A percentile compares a stretch with the other conserved stretches of the same genome.
These are phyloP conservation scores for Chlorops oryzae DNA, from an alignment of 1,140 invertebrate species.

Conservation along the genomic window DNA sequence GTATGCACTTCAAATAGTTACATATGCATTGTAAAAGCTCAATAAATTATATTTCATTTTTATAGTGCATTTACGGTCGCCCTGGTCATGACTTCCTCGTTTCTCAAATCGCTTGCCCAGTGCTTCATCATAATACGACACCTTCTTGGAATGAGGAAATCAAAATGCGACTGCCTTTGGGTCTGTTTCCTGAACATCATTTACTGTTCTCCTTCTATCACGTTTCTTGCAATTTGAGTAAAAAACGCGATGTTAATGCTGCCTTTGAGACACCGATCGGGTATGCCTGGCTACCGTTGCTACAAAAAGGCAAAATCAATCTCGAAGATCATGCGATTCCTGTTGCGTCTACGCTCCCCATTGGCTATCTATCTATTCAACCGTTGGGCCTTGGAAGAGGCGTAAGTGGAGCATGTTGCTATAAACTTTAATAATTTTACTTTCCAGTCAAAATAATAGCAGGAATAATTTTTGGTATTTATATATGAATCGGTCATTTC, in stretches of 20 bases:
- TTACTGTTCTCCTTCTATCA: slow-evolving; percentile 85
- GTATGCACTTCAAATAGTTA: slow-evolving; percentile 48
- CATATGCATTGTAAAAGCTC: no score
- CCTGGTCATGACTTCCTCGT: slow-evolving; percentile 61
- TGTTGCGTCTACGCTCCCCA: slow-evolving; percentile 76
- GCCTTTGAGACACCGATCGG: slow-evolving; percentile 81
- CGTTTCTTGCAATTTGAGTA: slow-evolving; percentile 78
- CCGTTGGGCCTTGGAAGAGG: slow-evolving; percentile 84
- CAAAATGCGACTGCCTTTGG: slow-evolving; percentile 77
- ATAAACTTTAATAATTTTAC: no score
- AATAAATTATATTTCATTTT: slow-evolving; percentile 22
- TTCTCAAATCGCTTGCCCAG: slow-evolving; percentile 60
- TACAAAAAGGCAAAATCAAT: slow-evolving; percentile 74
- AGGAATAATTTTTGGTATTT: no score
- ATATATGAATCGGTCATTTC: no score
- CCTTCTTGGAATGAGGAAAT: slow-evolving; percentile 84
- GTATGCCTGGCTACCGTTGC: slow-evolving; percentile 82
- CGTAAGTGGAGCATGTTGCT: slow-evolving; percentile 60
- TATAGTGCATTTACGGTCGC: slow-evolving; percentile 69
- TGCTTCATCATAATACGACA: slow-evolving; percentile 73
- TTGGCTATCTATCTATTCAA: slow-evolving; percentile 82
- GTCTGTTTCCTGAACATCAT: slow-evolving; percentile 71
- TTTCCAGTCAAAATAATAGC: no score
- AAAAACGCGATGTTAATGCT: slow-evolving; percentile 63
- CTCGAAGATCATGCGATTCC: slow-evolving; percentile 73